phyloP scores from a whole-genome alignment of 2,113 vertebrate species.

The Brienomyrus brachyistius region DNA sequence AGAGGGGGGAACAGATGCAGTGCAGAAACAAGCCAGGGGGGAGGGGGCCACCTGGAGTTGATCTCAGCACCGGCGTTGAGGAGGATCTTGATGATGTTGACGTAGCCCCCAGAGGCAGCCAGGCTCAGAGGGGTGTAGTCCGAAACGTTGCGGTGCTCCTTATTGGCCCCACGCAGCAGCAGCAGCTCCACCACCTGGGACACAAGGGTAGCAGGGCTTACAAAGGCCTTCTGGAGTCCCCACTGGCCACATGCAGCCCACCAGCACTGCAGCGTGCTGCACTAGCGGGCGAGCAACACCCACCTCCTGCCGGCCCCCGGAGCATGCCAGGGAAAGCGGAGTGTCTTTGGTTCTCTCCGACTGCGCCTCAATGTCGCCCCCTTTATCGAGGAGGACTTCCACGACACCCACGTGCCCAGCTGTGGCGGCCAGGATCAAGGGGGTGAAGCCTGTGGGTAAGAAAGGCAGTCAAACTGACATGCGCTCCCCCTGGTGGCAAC shows the following conservation, averaged over 20 bases:
- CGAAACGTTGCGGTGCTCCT: slow-evolving; percentile 96
- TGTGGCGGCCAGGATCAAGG: slow-evolving; percentile 93
- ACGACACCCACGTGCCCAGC: slow-evolving; percentile 96
- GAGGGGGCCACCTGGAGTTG: slow-evolving; percentile 83
- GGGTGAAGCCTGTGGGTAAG: slow-evolving; percentile 77
- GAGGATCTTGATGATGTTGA: slow-evolving; percentile 98
- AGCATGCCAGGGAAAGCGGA: slow-evolving; percentile 91
- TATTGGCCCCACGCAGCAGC: slow-evolving; percentile 92
- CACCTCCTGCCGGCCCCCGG: slow-evolving; percentile 94
- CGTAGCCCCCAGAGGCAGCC: slow-evolving; percentile 95
- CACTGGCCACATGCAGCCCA: not conserved
- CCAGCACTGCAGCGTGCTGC: not conserved
- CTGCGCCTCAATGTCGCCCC: slow-evolving; percentile 95
- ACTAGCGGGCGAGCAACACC: not conserved
- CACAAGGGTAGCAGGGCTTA: not conserved
- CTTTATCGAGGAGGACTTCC: slow-evolving; percentile 94
- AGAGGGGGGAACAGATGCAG: not conserved
- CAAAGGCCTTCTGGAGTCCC: not conserved
- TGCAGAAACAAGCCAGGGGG: not conserved
- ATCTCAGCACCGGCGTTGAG: slow-evolving; percentile 97
- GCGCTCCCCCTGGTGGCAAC: not conserved
- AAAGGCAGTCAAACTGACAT: not conserved
- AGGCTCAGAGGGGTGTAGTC: slow-evolving; percentile 97
- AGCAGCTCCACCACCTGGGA: slow-evolving; percentile 90
- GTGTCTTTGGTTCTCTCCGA: slow-evolving; percentile 99